Base-by-base conservation (phyloP, 2,888 invertebrate genomes). In the Helicoverpa assulta region DNA sequence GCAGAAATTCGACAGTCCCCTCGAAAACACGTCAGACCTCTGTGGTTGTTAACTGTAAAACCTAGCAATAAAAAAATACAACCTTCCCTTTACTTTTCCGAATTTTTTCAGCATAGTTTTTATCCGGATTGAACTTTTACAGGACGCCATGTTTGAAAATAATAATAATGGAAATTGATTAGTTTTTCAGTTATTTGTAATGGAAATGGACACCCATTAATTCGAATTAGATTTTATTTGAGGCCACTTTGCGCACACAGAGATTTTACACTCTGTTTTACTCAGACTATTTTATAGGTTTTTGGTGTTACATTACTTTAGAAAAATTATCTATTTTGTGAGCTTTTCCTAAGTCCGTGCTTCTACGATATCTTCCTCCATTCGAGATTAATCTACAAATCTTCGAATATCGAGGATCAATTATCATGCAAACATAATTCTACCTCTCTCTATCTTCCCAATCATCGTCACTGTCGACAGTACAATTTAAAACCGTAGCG, bases 401-500 rank as follows among this genome's bases (percentile, higher is more conserved):
- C 14, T 40, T 12, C 26, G 26, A 26, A 2, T 26, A 26, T 26
- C 26, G 26, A 26, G 2, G 12, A 4, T 40, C 4, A 52, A 4
- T 51, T 12, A 55, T 16, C 26, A 51, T 47, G n/a, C 47, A 47
- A 33, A 2, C 47, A 47, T 16, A 43, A 43, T 47, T n/a, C 47
- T n/a, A n/a, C 47, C 43, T 43, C 43, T 16, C 14, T 16, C 26
- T 26, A 26, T 26, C 26, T 4, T 4, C 7, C 7, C 52, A 72
- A 53, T 53, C 10, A 29, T 26, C 47, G n/a, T 7, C 12, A 18
- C 51, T 56, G 55, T 37, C 59, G 37, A 51, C 21, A 12, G 10
- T 58, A 58, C 10, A 52, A 73, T 51, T 29, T 14, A 12, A 47
- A 73, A 52, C 33, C 4, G 26, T 40, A 26, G 2, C 33, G 47